A percentile compares a stretch with the other conserved stretches of the same genome.
These are phyloP conservation scores for Agelas oroides DNA, from an alignment of 37 sponge, comb jelly and placozoan genomes.

Conservation along the genomic window DNA sequence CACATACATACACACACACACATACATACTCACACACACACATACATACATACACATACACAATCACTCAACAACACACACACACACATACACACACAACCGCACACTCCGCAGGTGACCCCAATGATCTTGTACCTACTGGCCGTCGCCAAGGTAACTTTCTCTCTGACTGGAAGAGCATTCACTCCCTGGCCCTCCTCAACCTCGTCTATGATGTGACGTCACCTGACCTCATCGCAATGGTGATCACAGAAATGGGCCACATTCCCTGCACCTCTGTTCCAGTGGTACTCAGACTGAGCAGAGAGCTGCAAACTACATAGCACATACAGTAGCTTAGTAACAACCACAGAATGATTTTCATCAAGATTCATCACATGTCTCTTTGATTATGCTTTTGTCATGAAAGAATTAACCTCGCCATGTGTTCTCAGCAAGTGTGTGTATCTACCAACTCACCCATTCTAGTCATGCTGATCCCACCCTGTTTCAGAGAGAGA, in stretches of 20 bases:
- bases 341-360: too few species aligned
- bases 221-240: slow-evolving; percentile 91
- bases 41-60: too few species aligned
- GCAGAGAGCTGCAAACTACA: slow-evolving; percentile 16
- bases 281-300: slow-evolving; percentile 92
- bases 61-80: not conserved
- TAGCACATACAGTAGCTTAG: too few species aligned
- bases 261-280: slow-evolving; percentile 97
- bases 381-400: too few species aligned
- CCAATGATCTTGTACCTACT: slow-evolving; percentile 80
- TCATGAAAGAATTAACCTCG: too few species aligned
- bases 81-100: not conserved
- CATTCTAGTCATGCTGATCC: too few species aligned
- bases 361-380: too few species aligned
- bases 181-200: slow-evolving; percentile 74
- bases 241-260: slow-evolving; percentile 96
- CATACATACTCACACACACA: too few species aligned
- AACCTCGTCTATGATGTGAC: slow-evolving; percentile 97
- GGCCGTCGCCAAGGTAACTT: slow-evolving; percentile 41
- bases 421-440: too few species aligned
- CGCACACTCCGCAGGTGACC: slow-evolving; percentile 85
- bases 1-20: too few species aligned
- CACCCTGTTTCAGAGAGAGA: too few species aligned
- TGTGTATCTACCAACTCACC: too few species aligned
- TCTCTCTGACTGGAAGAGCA: slow-evolving; percentile 82